Conservation (phyloP, 2,797 vertebrate genomes). For the Psittacula echo region DNA sequence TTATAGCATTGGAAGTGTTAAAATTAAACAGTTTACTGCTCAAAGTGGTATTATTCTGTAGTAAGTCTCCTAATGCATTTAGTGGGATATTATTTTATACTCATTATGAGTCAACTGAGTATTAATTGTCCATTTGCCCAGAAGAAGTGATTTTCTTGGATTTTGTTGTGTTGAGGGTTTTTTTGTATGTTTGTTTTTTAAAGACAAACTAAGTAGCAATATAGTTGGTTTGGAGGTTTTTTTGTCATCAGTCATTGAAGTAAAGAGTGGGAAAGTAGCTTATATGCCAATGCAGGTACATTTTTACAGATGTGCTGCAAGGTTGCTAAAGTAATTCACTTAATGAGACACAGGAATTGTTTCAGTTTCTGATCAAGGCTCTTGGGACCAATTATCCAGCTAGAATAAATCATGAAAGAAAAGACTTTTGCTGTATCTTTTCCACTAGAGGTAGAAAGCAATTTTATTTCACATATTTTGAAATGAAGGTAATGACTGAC, state of each 20-base stretch:
- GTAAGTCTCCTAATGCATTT: neutral
- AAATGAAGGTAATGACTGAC: neutral
- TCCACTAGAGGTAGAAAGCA: neutral
- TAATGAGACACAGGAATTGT: neutral
- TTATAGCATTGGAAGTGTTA: neutral
- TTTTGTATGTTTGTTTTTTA: neutral
- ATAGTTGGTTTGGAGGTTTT: accelerated
- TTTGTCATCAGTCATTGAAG: neutral
- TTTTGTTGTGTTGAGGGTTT: neutral
- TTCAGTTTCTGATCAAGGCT: neutral
- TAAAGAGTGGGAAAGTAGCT: neutral
- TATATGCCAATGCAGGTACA: neutral
- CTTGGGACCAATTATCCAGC: neutral
- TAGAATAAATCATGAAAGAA: neutral
- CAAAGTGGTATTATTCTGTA: neutral
- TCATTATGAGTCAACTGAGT: neutral
- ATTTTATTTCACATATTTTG: neutral
- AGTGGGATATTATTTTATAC: neutral
- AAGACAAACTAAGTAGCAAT: neutral
- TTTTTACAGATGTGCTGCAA: neutral
- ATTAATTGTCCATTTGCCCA: neutral
- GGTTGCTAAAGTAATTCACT: neutral
- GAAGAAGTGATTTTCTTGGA: neutral
- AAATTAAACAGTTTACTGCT: neutral
- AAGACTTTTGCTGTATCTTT: neutral